These are phyloP conservation scores for Pristis pectinata DNA, from an alignment of 2,797 vertebrate genomes.

Conservation along the genomic window DNA sequence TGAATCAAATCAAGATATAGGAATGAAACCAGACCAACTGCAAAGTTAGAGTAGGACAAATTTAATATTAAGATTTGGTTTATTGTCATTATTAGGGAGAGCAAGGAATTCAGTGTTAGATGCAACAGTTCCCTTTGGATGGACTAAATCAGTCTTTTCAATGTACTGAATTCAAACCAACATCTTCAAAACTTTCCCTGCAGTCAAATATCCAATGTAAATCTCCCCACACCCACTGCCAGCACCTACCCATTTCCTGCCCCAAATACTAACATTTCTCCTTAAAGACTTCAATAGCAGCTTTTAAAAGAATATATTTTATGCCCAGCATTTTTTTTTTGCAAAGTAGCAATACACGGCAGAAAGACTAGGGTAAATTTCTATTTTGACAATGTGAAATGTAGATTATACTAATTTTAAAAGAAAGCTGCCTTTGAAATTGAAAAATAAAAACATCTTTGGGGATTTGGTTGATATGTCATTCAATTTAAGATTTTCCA, in stretches of 20 bases:
- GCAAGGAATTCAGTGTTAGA: not conserved
- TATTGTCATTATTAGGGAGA: not conserved
- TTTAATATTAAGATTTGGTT: conserved; percentile 18
- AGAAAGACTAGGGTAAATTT: not conserved
- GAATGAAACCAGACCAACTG: not conserved
- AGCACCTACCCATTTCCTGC: not conserved
- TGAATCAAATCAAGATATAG: not conserved
- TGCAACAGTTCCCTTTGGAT: not conserved
- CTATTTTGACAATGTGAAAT: not conserved
- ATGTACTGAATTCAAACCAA: not conserved
- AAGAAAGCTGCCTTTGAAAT: conserved; percentile 13
- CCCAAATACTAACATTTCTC: not conserved
- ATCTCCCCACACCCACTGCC: not conserved
- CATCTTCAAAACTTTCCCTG: not conserved
- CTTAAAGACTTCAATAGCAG: not conserved
- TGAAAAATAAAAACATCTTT: not conserved
- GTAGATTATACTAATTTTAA: not conserved
- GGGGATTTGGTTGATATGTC: not conserved
- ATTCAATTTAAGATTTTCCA: not conserved
- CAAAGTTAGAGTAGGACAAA: not conserved
- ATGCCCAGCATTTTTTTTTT: not conserved
- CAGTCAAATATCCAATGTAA: not conserved
- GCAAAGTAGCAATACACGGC: not conserved
- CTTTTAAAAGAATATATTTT: not conserved
- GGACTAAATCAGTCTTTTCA: too few relatives aligned